Evolutionary conservation across 2,888 invertebrate species (phyloP).

Genomic region (Shargacucullia verbasci): DNA sequence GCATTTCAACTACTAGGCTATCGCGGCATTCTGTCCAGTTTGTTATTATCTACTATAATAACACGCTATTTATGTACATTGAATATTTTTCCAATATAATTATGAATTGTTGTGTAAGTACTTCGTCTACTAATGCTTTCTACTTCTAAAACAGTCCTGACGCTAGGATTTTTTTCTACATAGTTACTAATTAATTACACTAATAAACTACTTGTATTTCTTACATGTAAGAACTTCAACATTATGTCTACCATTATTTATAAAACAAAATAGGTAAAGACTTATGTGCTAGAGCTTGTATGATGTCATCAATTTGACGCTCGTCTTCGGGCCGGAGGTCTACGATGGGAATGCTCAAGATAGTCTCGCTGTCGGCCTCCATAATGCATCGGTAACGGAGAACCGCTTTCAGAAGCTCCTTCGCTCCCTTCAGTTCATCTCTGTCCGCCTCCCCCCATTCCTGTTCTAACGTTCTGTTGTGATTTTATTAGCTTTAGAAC

Average conservation of each 20-base stretch:
- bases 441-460: constrained; percentile 74
- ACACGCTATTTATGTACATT: no score
- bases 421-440: constrained; percentile 72
- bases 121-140: no score
- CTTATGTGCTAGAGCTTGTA: constrained; percentile 77
- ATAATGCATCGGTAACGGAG: constrained; percentile 74
- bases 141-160: no score
- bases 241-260: neutral
- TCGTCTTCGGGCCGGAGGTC: constrained; percentile 73
- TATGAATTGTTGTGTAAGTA: no score
- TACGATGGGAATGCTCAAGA: constrained; percentile 71
- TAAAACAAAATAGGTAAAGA: constrained; percentile 34
- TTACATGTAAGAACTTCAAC: no score
- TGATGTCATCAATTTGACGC: constrained; percentile 65
- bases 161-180: no score
- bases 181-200: no score
- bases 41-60: no score
- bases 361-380: constrained; percentile 68
- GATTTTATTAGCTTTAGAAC: neutral
- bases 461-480: constrained; percentile 74
- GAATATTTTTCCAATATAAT: no score
- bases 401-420: constrained; percentile 75
- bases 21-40: no score
- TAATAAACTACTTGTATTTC: no score
- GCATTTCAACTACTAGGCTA: no score